phyloP scores from a whole-genome alignment of 2,888 invertebrate genomes.

The Branchellion lobata region DNA sequence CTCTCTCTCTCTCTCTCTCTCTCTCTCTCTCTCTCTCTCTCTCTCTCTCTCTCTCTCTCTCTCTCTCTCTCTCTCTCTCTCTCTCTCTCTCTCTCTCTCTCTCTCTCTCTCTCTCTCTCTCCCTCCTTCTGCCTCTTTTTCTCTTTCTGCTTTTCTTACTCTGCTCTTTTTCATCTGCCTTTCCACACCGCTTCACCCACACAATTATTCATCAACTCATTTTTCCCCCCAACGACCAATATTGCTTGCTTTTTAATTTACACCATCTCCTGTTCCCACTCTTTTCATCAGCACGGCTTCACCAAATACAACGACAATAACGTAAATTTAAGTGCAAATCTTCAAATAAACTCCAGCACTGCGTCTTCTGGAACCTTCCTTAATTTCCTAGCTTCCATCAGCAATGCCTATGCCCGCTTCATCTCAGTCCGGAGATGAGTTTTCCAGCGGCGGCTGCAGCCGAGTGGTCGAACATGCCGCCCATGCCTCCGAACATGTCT shows the following conservation, averaged over 20 bases:
- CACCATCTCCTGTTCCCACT: too few species aligned
- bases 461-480: slow-evolving; percentile 39
- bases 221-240: too few species aligned
- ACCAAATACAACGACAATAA: too few species aligned
- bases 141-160: neutral
- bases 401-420: neutral
- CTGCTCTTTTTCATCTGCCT: neutral
- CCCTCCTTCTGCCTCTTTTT: slow-evolving; percentile 10
- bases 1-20: slow-evolving; percentile 42
- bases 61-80: slow-evolving; percentile 52
- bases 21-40: slow-evolving; percentile 48
- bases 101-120: slow-evolving; percentile 20
- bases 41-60: slow-evolving; percentile 51
- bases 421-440: slow-evolving; percentile 38
- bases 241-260: too few species aligned
- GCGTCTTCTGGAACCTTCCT: neutral
- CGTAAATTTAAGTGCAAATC: too few species aligned
- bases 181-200: slow-evolving; percentile 3
- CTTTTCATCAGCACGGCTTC: too few species aligned
- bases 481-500: slow-evolving; percentile 40
- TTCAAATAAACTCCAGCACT: too few species aligned
- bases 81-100: slow-evolving; percentile 49
- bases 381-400: neutral
- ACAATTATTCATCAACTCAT: too few species aligned
- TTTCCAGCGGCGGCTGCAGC: slow-evolving; percentile 33